Percentiles rank a stretch among this genome's conserved stretches.
phyloP scores from a whole-genome alignment of 2,113 vertebrate genomes.

The Campylomormyrus numenius region DNA sequence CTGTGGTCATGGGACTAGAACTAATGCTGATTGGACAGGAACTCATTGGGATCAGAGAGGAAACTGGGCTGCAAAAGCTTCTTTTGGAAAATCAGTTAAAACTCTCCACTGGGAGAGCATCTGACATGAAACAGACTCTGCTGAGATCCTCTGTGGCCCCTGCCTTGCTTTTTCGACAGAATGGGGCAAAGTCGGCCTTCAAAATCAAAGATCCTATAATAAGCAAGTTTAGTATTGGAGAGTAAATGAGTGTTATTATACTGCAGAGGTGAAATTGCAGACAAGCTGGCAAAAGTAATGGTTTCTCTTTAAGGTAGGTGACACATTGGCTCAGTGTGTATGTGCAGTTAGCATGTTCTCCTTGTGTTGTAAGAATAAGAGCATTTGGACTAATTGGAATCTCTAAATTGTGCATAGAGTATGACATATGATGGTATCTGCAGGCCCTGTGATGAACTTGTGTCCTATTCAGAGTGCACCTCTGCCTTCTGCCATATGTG shows the following conservation, averaged over 20 bases:
- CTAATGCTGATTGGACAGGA: conserved; percentile 12
- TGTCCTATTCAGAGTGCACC: background rate
- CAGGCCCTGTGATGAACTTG: background rate
- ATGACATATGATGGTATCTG: background rate
- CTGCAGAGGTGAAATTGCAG: background rate
- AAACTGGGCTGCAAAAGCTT: background rate
- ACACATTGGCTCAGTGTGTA: background rate
- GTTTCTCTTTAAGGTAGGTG: background rate
- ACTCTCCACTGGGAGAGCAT: conserved; percentile 1
- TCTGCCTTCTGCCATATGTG: background rate
- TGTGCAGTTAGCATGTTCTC: background rate
- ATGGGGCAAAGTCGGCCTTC: background rate
- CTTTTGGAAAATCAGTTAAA: conserved; percentile 11
- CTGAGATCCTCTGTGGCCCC: background rate
- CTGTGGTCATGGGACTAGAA: conserved; percentile 1
- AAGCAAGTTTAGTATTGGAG: background rate
- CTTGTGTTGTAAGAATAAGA: background rate
- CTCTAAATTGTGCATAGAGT: background rate
- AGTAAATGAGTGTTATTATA: background rate
- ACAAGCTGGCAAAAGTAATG: conserved; percentile 6
- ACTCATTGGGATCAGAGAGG: background rate
- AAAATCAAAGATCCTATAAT: background rate
- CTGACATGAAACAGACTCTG: background rate
- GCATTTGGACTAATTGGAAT: background rate
- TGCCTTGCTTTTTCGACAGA: background rate